phyloP scores from a whole-genome alignment of 2,888 invertebrate species.

The Platycnemis pennipes region DNA sequence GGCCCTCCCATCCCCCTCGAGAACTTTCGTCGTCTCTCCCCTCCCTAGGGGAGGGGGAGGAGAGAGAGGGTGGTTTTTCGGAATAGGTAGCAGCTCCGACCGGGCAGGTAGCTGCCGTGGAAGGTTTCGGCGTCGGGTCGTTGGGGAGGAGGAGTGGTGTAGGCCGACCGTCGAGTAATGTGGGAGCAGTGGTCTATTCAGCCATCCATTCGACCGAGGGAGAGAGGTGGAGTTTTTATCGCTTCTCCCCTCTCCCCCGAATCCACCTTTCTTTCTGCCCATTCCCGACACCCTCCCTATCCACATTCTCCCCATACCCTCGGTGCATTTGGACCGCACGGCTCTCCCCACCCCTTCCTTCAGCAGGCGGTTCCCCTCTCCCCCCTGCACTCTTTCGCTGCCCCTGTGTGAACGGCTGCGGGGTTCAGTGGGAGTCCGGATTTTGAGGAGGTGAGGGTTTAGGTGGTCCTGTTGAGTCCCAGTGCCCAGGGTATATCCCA shows the following conservation, averaged over 20 bases:
- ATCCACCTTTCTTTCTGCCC: neutral
- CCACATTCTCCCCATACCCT: neutral
- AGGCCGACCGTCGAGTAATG: neutral
- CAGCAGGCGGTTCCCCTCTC: too few relatives aligned
- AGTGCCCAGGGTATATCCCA: neutral
- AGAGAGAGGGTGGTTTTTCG: neutral
- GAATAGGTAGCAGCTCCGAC: neutral
- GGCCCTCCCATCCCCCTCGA: neutral
- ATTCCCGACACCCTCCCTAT: neutral
- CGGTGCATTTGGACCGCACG: neutral
- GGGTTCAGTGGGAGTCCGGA: constrained; percentile 13
- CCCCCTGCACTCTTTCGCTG: neutral
- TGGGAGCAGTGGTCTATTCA: neutral
- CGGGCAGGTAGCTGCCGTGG: neutral
- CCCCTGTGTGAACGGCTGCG: neutral
- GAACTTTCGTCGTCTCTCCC: neutral
- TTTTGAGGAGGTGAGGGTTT: neutral
- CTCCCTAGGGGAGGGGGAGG: neutral
- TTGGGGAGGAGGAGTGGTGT: neutral
- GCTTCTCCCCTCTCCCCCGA: neutral
- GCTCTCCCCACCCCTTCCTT: neutral
- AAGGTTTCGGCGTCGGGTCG: neutral
- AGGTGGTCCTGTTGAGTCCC: neutral
- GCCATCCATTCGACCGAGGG: neutral
- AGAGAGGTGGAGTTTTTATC: neutral